Evolutionary conservation across 2,113 vertebrate genomes (phyloP).

Genomic region (Lepus europaeus): DNA sequence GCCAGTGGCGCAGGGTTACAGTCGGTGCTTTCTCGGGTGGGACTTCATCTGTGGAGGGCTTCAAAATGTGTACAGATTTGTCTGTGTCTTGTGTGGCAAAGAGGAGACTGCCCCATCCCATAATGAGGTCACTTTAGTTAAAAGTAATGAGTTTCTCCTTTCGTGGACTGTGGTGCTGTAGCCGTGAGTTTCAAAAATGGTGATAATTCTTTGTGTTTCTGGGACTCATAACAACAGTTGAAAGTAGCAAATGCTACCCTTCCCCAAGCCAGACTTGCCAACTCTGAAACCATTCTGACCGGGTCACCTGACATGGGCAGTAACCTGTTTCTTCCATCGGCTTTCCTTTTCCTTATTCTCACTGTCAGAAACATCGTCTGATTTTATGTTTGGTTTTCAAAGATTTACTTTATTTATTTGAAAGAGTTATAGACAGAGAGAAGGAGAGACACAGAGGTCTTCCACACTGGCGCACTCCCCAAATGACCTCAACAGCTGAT

Average conservation of each 20-base stretch:
- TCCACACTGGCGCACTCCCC: no score
- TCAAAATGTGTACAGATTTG: background rate
- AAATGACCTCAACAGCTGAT: no score
- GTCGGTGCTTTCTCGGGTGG: background rate
- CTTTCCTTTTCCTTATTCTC: background rate
- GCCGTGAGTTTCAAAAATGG: background rate
- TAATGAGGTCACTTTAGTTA: background rate
- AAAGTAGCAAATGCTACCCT: background rate
- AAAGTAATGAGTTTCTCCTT: background rate
- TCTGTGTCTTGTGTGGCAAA: conserved; percentile 11
- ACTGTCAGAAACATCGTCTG: background rate
- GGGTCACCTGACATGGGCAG: background rate
- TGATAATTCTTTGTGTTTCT: background rate
- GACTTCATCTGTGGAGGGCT: background rate
- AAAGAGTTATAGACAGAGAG: no score
- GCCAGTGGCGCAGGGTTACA: background rate
- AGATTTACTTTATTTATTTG: no score
- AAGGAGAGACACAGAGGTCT: no score
- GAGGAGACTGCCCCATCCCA: background rate
- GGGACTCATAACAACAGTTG: background rate
- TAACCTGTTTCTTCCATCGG: background rate
- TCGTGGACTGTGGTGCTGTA: background rate
- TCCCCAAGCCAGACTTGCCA: background rate
- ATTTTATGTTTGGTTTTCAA: no score
- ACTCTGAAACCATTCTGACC: background rate